Conservation (phyloP, 2,888 invertebrate species). For the Drosophila mettleri region DNA sequence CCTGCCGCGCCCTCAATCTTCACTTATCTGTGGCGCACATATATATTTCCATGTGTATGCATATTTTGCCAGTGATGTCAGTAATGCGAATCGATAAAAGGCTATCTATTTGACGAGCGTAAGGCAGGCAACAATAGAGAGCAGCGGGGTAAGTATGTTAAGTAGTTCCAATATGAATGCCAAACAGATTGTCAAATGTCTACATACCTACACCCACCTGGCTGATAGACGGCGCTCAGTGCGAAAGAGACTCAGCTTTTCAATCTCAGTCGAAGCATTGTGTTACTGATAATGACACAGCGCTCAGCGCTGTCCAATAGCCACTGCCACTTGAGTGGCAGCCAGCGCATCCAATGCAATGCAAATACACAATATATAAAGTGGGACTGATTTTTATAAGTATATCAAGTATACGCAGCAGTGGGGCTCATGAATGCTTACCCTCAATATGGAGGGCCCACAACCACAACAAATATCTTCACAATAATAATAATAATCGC, state of each 20-base stretch:
- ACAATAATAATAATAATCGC: background rate
- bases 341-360: background rate
- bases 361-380: too few species aligned
- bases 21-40: slow-evolving; percentile 28
- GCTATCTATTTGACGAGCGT: slow-evolving; percentile 35
- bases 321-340: slow-evolving; percentile 27
- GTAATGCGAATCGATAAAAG: slow-evolving; percentile 48
- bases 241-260: background rate
- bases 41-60: slow-evolving; percentile 7
- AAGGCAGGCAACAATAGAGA: slow-evolving; percentile 12
- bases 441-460: background rate
- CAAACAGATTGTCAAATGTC: slow-evolving; percentile 35
- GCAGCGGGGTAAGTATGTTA: background rate
- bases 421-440: background rate
- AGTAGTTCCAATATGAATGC: slow-evolving; percentile 18
- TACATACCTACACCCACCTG: slow-evolving; percentile 14
- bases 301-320: slow-evolving; percentile 24
- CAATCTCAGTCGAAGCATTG: slow-evolving; percentile 23
- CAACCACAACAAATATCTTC: background rate
- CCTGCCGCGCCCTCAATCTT: slow-evolving; percentile 36
- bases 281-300: slow-evolving; percentile 34
- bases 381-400: slow-evolving; percentile 30
- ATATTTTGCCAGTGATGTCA: slow-evolving; percentile 43
- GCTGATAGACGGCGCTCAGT: background rate
- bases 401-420: slow-evolving; percentile 22